Conservation (phyloP, 30 jellyfish, hydroid and myxozoan species). For the Turritopsis rubra region DNA sequence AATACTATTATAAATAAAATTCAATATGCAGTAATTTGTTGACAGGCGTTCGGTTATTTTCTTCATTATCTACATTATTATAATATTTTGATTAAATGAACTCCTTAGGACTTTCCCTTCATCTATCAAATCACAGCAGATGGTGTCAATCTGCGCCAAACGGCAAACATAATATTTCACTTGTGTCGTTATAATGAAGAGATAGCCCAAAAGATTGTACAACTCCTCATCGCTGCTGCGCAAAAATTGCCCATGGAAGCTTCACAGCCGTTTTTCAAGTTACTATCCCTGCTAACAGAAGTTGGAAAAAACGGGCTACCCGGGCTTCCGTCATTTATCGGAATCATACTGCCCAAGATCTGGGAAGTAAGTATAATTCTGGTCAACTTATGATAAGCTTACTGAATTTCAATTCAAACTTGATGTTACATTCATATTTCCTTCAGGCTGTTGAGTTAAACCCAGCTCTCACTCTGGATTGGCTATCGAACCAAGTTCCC, state of each 20-base stretch:
- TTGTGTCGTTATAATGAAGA: conserved; percentile 64
- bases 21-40: too few relatives aligned
- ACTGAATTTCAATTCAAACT: neutral
- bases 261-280: conserved; percentile 79
- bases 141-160: conserved; percentile 83
- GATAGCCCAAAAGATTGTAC: conserved; percentile 80
- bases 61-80: too few relatives aligned
- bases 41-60: too few relatives aligned
- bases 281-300: conserved; percentile 75
- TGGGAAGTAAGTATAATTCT: conserved; percentile 51
- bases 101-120: conserved; percentile 76
- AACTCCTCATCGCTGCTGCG: conserved; percentile 22
- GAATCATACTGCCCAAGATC: conserved; percentile 62
- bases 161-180: conserved; percentile 82
- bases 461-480: conserved; percentile 84
- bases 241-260: conserved; percentile 52
- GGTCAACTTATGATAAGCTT: neutral
- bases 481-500: conserved; percentile 96
- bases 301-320: conserved; percentile 65
- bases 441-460: conserved; percentile 72
- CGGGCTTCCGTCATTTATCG: conserved; percentile 83
- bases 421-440: neutral
- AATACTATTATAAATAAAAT: too few relatives aligned
- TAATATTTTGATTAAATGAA: neutral
- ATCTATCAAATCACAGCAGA: conserved; percentile 82